Conservation (phyloP, 2,888 invertebrate genomes). For the Pantelozetes paolii region DNA sequence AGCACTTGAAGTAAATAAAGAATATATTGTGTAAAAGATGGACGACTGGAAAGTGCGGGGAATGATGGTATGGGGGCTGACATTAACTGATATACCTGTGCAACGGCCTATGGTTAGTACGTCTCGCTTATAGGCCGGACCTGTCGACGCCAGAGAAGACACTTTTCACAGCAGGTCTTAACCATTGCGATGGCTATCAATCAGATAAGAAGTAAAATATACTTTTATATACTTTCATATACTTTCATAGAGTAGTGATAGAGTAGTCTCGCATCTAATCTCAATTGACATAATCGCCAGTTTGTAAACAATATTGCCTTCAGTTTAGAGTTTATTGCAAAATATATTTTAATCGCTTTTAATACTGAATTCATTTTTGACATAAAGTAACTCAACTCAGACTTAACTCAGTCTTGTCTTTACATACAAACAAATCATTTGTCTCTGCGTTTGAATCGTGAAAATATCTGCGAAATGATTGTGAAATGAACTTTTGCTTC, state of each 20-base stretch:
- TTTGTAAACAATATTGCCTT: slow-evolving; percentile 26
- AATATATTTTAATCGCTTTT: slow-evolving; percentile 19
- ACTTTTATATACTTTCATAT: not conserved
- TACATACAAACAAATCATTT: no score
- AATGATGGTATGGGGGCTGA: not conserved
- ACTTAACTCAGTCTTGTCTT: no score
- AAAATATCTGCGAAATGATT: not conserved
- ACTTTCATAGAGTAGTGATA: not conserved
- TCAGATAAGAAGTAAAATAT: slow-evolving; percentile 35
- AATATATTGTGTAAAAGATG: slow-evolving; percentile 23
- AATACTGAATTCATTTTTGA: no score
- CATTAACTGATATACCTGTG: slow-evolving; percentile 1
- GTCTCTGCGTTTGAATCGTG: no score
- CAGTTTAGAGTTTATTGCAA: not conserved
- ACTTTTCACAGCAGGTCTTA: slow-evolving; percentile 33
- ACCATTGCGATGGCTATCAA: slow-evolving; percentile 18
- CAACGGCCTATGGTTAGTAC: slow-evolving; percentile 14
- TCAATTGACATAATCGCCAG: slow-evolving; percentile 18
- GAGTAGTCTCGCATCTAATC: slow-evolving; percentile 33
- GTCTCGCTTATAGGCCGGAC: slow-evolving; percentile 31
- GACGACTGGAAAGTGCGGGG: slow-evolving; percentile 10
- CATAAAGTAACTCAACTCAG: no score
- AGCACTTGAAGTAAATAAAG: not conserved
- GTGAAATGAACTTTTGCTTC: not conserved
- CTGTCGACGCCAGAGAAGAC: slow-evolving; percentile 35